Evolutionary conservation across 2,797 vertebrate species (phyloP).

Genomic region (Anisognathus igniventris): DNA sequence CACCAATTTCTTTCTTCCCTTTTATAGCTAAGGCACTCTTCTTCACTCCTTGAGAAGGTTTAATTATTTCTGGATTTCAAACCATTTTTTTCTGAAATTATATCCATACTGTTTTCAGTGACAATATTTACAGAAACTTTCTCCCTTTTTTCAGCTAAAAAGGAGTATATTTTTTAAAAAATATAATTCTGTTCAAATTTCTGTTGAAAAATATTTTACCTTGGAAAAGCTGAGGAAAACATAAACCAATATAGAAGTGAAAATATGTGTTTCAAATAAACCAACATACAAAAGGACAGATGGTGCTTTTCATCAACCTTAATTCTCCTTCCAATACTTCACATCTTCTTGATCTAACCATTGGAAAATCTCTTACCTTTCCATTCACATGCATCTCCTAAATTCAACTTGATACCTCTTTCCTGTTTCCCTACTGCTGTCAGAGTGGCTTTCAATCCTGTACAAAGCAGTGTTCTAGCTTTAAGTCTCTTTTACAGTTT

Average conservation of each 20-base stretch:
- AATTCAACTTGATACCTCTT: not conserved
- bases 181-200: not conserved
- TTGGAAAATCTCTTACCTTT: not conserved
- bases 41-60: not conserved
- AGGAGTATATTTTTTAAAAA: not conserved
- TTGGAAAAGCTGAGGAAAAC: not conserved
- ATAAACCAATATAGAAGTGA: not conserved
- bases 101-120: not conserved
- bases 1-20: not conserved
- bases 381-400: not conserved
- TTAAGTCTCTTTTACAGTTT: not conserved
- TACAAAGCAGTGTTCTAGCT: not conserved
- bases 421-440: not conserved
- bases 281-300: not conserved
- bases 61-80: not conserved
- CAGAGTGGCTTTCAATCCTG: not conserved
- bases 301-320: not conserved
- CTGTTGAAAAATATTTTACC: constrained; percentile 12
- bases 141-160: not conserved
- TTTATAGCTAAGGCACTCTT: not conserved
- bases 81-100: not conserved
- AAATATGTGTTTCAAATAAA: not conserved
- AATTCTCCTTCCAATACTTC: not conserved
- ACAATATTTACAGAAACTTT: not conserved
- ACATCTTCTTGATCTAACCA: not conserved